phyloP scores from a whole-genome alignment of 1,140 invertebrate species.

The Stegodyphus mimosarum region DNA sequence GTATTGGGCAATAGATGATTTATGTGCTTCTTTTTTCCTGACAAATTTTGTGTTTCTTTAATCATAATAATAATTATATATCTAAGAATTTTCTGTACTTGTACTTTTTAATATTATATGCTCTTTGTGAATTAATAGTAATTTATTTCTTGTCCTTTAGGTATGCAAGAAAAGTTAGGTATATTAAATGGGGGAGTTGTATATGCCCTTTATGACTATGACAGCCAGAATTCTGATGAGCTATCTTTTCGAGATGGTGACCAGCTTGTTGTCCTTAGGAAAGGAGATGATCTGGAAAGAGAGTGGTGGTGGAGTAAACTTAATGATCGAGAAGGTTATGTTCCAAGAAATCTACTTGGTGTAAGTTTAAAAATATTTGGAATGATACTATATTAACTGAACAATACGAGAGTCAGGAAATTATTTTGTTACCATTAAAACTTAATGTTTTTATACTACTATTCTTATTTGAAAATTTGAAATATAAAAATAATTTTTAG shows the following conservation, averaged over 20 bases:
- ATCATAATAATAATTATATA: not conserved
- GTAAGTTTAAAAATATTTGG: conserved; percentile 73
- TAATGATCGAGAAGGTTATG: conserved; percentile 80
- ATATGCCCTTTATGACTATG: conserved; percentile 95
- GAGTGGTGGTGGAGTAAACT: conserved; percentile 94
- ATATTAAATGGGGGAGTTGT: conserved; percentile 93
- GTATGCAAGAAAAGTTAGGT: conserved; percentile 95
- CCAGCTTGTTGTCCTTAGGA: conserved; percentile 86
- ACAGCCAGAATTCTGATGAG: conserved; percentile 91
- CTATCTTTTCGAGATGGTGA: conserved; percentile 88
- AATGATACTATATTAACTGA: too few species aligned
- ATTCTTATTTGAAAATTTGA: too few species aligned
- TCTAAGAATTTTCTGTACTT: not conserved
- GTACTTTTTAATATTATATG: not conserved
- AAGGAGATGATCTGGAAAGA: conserved; percentile 93
- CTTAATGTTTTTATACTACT: too few species aligned
- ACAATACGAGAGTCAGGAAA: too few species aligned
- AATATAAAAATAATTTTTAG: too few species aligned
- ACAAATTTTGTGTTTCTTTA: too few species aligned
- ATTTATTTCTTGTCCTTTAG: conserved; percentile 69
- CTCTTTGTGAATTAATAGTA: not conserved
- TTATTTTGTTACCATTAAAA: too few species aligned
- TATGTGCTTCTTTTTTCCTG: too few species aligned
- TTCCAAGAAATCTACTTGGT: conserved; percentile 93
- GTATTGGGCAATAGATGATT: too few species aligned